phyloP scores from a whole-genome alignment of 2,888 invertebrate species.

The Ennomos fuscantarius region DNA sequence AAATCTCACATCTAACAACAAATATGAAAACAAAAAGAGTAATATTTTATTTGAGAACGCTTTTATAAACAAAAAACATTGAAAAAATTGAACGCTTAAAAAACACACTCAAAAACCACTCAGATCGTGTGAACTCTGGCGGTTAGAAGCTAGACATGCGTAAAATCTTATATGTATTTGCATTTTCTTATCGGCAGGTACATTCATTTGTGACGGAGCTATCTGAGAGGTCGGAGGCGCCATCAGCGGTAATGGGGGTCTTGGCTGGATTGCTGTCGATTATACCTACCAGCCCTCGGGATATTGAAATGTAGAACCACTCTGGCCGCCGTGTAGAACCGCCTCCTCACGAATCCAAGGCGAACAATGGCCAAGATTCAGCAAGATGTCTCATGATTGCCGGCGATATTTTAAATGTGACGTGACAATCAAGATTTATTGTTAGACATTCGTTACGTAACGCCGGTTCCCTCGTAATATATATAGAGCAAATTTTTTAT shows the following conservation, averaged over 20 bases:
- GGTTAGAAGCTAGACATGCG: constrained; percentile 24
- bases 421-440: constrained; percentile 28
- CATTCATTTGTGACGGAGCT: constrained; percentile 63
- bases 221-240: constrained; percentile 51
- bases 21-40: too few relatives aligned
- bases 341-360: constrained; percentile 18
- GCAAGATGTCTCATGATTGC: constrained; percentile 39
- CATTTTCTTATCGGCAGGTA: constrained; percentile 64
- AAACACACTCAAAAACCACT: constrained; percentile 11
- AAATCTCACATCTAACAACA: too few relatives aligned
- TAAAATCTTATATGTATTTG: constrained; percentile 49
- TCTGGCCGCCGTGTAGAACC: constrained; percentile 20
- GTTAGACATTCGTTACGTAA: constrained; percentile 12
- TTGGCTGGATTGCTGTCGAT: constrained; percentile 71
- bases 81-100: constrained; percentile 7
- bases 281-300: constrained; percentile 68
- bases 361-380: constrained; percentile 35
- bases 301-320: constrained; percentile 63
- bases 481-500: constrained; percentile 23
- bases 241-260: constrained; percentile 76
- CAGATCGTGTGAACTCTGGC: constrained; percentile 12
- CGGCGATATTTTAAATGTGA: constrained; percentile 37
- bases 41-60: not conserved
- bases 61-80: constrained; percentile 1
- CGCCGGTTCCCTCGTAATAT: constrained; percentile 15